Base-by-base conservation (phyloP, 2,797 vertebrate genomes). In the Clangula hyemalis region DNA sequence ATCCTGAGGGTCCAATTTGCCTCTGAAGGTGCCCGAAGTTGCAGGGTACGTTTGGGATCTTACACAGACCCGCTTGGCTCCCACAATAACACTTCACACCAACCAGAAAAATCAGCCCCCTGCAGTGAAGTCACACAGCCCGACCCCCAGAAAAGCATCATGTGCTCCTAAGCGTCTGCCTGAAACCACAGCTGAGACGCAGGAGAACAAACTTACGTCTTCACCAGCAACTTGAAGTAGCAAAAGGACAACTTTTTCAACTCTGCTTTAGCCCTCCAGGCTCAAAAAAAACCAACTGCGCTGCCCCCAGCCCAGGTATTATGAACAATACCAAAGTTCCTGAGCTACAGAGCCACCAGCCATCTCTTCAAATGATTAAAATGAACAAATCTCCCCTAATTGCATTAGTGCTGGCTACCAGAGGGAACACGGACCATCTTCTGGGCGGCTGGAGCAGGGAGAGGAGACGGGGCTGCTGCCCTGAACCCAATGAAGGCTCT, bases 321-420 rank as follows among this genome's bases (percentile, higher is more conserved):
- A 36, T 22, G 19, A 87, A 28, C 36, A 41, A 41, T 10, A 66
- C 53, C 18, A 36, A 60, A 79, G 73, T 62, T 57, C 43, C 39
- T 10, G 45, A 70, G 82, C 77, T 78, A 54, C 76, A 74, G 32
- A 86, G 43, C 11, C 2, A 47, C 57, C 85, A 17, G 71, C 11
- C 68, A 74, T 78, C 82, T 74, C 82, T 56, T 74, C 49, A 78
- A 87, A 74, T 74, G 38, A 87, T 77, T 82, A 68, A 72, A 93
- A 87, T 3, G 30, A 73, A 47, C 53, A 80, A 91, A 79, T 56
- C 39, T 58, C 51, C 82, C 73, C 49, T 74, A 83, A 86, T 8
- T 75, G 73, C 17, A 43, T 86, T 70, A 78, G 66, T 1, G 4
- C 7, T 56, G 34, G 39, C 51, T 69, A 36, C 28, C 32, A 1